These are phyloP conservation scores for Planococcus citri DNA, from an alignment of 1,140 invertebrate genomes.

Conservation along the genomic window DNA sequence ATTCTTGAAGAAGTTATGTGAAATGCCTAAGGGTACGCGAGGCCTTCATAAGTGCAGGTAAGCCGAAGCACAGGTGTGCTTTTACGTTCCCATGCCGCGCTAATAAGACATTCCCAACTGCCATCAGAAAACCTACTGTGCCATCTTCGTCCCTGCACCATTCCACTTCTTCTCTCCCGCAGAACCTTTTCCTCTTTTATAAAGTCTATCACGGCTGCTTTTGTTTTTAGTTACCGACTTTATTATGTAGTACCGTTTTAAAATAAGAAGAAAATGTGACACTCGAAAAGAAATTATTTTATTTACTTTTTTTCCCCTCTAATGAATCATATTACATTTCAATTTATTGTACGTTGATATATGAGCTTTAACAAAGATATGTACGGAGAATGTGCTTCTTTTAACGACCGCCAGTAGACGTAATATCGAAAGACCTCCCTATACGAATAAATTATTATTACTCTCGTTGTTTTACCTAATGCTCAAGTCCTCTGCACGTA, in stretches of 20 bases:
- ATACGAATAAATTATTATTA: not conserved
- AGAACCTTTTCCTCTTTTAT: not conserved
- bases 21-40: constrained; percentile 16
- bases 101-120: constrained; percentile 20
- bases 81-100: constrained; percentile 17
- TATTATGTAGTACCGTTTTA: constrained; percentile 14
- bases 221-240: constrained; percentile 20
- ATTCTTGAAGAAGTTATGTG: constrained; percentile 20
- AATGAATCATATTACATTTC: constrained; percentile 8
- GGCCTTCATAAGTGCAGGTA: constrained; percentile 19
- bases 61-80: constrained; percentile 16
- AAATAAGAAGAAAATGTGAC: constrained; percentile 16
- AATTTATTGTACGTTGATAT: not conserved
- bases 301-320: not conserved
- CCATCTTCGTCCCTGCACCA: constrained; percentile 10
- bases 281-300: constrained; percentile 11
- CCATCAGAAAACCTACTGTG: constrained; percentile 19
- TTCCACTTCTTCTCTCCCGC: not conserved
- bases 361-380: not conserved
- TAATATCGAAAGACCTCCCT: not conserved
- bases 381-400: not conserved
- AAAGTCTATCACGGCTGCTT: constrained; percentile 5
- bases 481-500: no score
- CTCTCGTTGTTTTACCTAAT: not conserved
- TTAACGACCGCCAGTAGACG: not conserved